phyloP scores from a whole-genome alignment of 53 echinoderm and acorn worm species.

The Paracentrotus lividus region DNA sequence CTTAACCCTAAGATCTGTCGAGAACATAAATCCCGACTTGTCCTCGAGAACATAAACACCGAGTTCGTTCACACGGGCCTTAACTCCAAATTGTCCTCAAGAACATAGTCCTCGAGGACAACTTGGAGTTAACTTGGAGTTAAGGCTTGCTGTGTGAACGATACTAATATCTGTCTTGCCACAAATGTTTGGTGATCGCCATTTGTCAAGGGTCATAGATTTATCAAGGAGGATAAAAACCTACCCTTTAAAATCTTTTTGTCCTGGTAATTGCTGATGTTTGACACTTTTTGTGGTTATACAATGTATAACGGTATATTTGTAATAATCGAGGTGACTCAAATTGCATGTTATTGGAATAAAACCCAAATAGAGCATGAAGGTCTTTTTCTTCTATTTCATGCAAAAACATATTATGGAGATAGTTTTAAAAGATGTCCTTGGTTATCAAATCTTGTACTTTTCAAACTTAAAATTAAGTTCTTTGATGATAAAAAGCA shows the following conservation, averaged over 20 bases:
- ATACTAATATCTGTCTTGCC: neutral
- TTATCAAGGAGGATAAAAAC: neutral
- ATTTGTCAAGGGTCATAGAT: constrained; percentile 4
- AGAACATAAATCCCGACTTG: too few species aligned
- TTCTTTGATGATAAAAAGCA: too few species aligned
- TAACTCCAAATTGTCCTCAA: too few species aligned
- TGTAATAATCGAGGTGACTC: neutral
- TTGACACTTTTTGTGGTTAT: neutral
- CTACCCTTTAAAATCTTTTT: neutral
- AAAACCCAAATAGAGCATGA: neutral
- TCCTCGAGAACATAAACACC: too few species aligned
- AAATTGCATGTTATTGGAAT: neutral
- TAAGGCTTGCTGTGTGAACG: too few species aligned
- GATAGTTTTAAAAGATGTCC: neutral
- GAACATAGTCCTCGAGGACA: too few species aligned
- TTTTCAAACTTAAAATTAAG: neutral
- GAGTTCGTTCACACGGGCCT: too few species aligned
- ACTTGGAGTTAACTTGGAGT: too few species aligned
- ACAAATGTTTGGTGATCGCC: neutral
- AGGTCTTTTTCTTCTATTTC: neutral
- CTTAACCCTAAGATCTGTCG: too few species aligned
- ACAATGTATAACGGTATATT: neutral
- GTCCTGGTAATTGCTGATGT: neutral
- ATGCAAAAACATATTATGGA: neutral
- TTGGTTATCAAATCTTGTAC: neutral